Conservation (phyloP, 2,113 vertebrate genomes). For the Solea senegalensis region DNA sequence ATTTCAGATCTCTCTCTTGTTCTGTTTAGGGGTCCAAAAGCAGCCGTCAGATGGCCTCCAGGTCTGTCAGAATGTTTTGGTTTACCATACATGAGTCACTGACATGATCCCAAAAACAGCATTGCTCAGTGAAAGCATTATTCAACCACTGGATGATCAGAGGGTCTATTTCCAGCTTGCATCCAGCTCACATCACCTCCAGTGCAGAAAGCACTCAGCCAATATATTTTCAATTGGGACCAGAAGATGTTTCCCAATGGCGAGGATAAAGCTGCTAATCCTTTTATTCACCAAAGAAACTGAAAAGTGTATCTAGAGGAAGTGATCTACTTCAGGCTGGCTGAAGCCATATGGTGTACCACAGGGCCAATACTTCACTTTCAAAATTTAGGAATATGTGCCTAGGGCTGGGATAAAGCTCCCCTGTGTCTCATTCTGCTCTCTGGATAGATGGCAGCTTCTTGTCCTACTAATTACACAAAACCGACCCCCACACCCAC, state of each 20-base stretch:
- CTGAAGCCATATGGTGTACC: slow-evolving; percentile 48
- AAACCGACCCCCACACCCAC: slow-evolving; percentile 3
- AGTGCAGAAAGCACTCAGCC: slow-evolving; percentile 42
- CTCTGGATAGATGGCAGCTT: slow-evolving; percentile 23
- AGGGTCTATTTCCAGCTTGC: slow-evolving; percentile 33
- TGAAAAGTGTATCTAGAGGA: slow-evolving; percentile 51
- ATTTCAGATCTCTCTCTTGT: slow-evolving; percentile 6
- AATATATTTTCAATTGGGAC: slow-evolving; percentile 41
- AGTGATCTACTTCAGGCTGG: slow-evolving; percentile 48
- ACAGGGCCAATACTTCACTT: slow-evolving; percentile 41
- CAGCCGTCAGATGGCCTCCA: slow-evolving; percentile 10
- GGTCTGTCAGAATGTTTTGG: slow-evolving; percentile 20
- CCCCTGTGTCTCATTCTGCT: slow-evolving; percentile 29
- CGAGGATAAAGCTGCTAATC: slow-evolving; percentile 58
- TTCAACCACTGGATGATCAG: slow-evolving; percentile 31
- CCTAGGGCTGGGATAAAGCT: slow-evolving; percentile 35
- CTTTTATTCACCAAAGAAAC: slow-evolving; percentile 54
- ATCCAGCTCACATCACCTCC: slow-evolving; percentile 43
- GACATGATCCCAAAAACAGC: slow-evolving; percentile 36
- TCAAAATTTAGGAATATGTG: slow-evolving; percentile 20
- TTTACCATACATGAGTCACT: neutral
- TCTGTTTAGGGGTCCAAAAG: slow-evolving; percentile 1
- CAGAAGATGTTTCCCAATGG: slow-evolving; percentile 52
- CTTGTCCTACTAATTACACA: slow-evolving; percentile 52
- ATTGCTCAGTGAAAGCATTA: slow-evolving; percentile 22